Percentiles rank a stretch among this genome's conserved stretches.
Evolutionary conservation across 1,140 invertebrate genomes (phyloP).

Genomic region (Portunus trituberculatus): DNA sequence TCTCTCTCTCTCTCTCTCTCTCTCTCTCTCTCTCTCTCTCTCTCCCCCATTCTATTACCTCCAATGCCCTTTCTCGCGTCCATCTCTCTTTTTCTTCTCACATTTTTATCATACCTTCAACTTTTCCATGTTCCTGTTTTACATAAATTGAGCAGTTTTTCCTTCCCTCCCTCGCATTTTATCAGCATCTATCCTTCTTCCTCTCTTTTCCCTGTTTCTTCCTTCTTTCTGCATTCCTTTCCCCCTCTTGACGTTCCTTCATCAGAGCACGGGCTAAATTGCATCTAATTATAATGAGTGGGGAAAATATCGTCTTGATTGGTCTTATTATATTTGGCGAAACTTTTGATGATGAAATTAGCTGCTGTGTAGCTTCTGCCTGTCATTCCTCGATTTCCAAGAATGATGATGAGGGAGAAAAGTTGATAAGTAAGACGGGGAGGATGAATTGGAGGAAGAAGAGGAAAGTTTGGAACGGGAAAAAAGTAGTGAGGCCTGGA

Average conservation of each 20-base stretch:
- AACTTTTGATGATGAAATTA: conserved; percentile 24
- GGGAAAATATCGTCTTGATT: conserved; percentile 7
- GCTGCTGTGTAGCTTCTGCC: neutral
- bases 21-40: conserved; percentile 10
- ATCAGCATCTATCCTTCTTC: no score
- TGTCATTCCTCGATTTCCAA: neutral
- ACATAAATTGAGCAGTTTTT: no score
- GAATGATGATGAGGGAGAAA: neutral
- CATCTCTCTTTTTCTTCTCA: neutral
- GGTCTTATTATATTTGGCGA: neutral
- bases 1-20: neutral
- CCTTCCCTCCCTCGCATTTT: no score
- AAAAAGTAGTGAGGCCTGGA: neutral
- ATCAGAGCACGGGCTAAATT: neutral
- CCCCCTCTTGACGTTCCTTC: neutral
- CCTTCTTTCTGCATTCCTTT: neutral
- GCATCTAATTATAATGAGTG: conserved; percentile 14
- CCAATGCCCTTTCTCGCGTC: neutral
- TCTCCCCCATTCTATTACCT: neutral
- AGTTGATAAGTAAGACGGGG: neutral
- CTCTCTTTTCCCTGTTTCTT: neutral
- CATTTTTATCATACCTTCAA: neutral
- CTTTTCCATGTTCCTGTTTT: no score
- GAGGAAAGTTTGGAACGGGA: neutral
- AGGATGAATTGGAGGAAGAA: conserved; percentile 5